Conservation (phyloP, 2,797 vertebrate species). For the Notolepis coatsorum region DNA sequence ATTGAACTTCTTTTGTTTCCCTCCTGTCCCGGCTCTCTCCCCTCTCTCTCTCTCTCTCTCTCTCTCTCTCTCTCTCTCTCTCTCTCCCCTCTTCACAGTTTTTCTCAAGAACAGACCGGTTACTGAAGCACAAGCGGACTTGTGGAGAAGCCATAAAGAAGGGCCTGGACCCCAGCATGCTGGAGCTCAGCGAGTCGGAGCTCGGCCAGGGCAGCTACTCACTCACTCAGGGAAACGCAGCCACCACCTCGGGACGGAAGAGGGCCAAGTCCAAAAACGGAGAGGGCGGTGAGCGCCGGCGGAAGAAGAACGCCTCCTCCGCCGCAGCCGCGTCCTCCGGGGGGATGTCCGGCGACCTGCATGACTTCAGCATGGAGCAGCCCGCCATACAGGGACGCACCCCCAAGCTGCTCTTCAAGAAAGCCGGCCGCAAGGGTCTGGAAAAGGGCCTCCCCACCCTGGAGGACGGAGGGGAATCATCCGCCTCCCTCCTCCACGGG, state of each 20-base stretch:
- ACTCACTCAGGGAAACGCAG: conserved; percentile 94
- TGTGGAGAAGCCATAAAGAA: conserved; percentile 98
- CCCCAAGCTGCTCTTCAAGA: conserved; percentile 95
- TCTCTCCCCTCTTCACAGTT: conserved; percentile 78
- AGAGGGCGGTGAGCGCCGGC: conserved; percentile 91
- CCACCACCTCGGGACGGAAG: conserved; percentile 89
- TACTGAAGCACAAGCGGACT: conserved; percentile 99
- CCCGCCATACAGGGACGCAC: conserved; percentile 87
- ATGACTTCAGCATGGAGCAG: conserved; percentile 91
- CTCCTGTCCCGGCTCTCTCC: neutral
- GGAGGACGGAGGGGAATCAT: conserved; percentile 72
- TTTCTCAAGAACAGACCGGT: conserved; percentile 98
- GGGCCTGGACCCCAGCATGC: conserved; percentile 91
- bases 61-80: neutral
- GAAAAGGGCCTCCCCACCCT: conserved; percentile 91
- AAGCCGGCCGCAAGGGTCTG: conserved; percentile 87
- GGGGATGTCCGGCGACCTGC: conserved; percentile 83
- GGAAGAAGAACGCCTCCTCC: conserved; percentile 83
- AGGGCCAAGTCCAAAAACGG: conserved; percentile 92
- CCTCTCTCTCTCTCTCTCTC: neutral
- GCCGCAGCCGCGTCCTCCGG: conserved; percentile 65
- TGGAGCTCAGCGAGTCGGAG: conserved; percentile 88
- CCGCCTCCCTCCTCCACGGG: conserved; percentile 80
- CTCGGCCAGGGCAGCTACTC: conserved; percentile 90
- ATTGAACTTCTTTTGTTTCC: neutral